These are phyloP conservation scores for Phyto melanocephala DNA, from an alignment of 2,888 invertebrate genomes.

Conservation along the genomic window DNA sequence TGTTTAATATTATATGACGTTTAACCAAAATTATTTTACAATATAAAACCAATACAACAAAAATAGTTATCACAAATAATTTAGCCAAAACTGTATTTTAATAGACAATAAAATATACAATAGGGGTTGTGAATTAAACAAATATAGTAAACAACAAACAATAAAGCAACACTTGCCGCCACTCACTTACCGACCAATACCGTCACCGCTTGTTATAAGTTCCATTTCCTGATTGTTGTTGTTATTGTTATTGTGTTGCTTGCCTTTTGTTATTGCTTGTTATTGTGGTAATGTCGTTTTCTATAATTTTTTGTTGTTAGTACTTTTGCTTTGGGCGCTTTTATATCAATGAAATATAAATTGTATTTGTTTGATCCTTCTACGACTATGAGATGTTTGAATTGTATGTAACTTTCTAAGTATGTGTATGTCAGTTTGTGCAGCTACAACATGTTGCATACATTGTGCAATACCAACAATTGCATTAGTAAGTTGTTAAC, in stretches of 20 bases:
- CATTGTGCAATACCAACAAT: conserved; percentile 9
- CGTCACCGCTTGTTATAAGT: conserved; percentile 57
- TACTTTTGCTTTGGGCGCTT: conserved; percentile 35
- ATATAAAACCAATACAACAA: too few relatives aligned
- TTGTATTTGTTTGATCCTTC: conserved; percentile 42
- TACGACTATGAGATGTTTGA: conserved; percentile 19
- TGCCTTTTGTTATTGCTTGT: neutral
- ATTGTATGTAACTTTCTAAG: neutral
- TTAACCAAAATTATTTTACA: too few relatives aligned
- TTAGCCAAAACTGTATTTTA: too few relatives aligned
- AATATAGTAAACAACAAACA: conserved; percentile 42
- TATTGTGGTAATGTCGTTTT: conserved; percentile 52
- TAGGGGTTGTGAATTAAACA: too few relatives aligned
- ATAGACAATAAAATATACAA: too few relatives aligned
- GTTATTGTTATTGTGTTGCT: neutral
- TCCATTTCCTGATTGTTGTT: conserved; percentile 57
- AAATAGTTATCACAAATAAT: too few relatives aligned
- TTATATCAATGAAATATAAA: conserved; percentile 40
- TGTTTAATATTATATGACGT: too few relatives aligned
- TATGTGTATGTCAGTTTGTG: neutral
- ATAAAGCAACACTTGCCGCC: conserved; percentile 62
- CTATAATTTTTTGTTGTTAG: conserved; percentile 35
- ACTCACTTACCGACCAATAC: conserved; percentile 52
- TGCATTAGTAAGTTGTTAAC: conserved; percentile 33
- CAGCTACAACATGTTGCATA: conserved; percentile 26